Evolutionary conservation across 2,797 vertebrate species (phyloP).

Genomic region (Fistularia tabacaria): DNA sequence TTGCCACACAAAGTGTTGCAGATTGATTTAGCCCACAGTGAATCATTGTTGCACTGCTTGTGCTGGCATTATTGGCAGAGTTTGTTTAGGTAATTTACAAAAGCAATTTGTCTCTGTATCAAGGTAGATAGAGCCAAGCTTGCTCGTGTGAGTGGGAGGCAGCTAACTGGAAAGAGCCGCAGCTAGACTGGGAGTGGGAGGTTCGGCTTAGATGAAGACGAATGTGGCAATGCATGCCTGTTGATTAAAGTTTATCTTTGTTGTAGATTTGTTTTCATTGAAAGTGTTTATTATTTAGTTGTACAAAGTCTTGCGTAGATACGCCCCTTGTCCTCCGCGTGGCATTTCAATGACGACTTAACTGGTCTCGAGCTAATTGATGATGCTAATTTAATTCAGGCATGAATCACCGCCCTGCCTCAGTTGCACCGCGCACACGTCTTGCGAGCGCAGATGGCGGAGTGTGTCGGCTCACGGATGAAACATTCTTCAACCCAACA

Average conservation of each 20-base stretch:
- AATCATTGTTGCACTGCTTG: conserved; percentile 33
- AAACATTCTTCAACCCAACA: no score
- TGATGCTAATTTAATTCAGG: no score
- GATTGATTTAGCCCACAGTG: conserved; percentile 35
- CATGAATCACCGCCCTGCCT: no score
- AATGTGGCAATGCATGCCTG: conserved; percentile 4
- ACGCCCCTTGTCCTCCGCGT: no score
- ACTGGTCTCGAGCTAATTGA: no score
- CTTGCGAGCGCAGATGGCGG: no score
- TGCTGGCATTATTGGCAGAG: conserved; percentile 39
- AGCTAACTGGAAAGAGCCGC: conserved; percentile 36
- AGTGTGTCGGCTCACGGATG: no score
- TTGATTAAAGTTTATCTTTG: conserved; percentile 7
- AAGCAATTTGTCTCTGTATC: conserved; percentile 44
- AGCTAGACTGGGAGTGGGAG: conserved; percentile 21
- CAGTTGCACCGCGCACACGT: no score
- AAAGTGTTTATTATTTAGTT: no score
- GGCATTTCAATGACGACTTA: no score
- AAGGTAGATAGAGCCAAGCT: conserved; percentile 23
- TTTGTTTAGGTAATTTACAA: conserved; percentile 45
- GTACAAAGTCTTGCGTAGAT: no score
- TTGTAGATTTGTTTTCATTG: neutral
- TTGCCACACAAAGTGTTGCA: conserved; percentile 15
- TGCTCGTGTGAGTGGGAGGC: conserved; percentile 30
- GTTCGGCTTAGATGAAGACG: conserved; percentile 17